A percentile compares a stretch with the other conserved stretches of the same genome.
Evolutionary conservation across 2,113 vertebrate species (phyloP).

Genomic region (Channa argus): DNA sequence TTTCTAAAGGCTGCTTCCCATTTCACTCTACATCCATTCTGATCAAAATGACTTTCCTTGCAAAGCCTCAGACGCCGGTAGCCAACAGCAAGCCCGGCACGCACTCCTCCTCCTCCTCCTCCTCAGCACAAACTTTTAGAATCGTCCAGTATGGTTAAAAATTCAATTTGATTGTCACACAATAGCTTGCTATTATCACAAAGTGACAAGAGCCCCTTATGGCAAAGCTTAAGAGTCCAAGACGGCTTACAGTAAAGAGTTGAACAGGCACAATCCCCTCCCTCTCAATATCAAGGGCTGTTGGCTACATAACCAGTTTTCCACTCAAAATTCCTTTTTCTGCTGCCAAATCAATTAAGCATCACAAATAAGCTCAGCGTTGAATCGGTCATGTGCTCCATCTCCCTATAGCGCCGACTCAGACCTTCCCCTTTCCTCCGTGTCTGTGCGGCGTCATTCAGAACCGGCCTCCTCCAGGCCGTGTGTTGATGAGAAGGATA

Average conservation of each 20-base stretch:
- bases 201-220: conserved; percentile 65
- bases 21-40: conserved; percentile 68
- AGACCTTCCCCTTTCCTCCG: neutral
- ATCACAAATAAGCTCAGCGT: conserved; percentile 65
- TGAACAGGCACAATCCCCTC: conserved; percentile 57
- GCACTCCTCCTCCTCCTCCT: neutral
- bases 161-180: conserved; percentile 73
- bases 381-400: conserved; percentile 51
- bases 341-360: conserved; percentile 74
- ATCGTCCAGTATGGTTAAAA: conserved; percentile 67
- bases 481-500: conserved; percentile 64
- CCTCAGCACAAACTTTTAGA: conserved; percentile 63
- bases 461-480: conserved; percentile 56
- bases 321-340: conserved; percentile 39
- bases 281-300: conserved; percentile 43
- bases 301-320: conserved; percentile 61
- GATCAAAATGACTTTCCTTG: conserved; percentile 58
- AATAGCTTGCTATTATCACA: conserved; percentile 65
- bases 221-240: conserved; percentile 72
- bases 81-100: conserved; percentile 29
- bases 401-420: conserved; percentile 50
- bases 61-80: conserved; percentile 32
- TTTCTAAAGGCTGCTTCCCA: conserved; percentile 64
- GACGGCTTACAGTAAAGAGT: conserved; percentile 70
- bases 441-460: conserved; percentile 16